Percentiles rank a stretch among this genome's conserved stretches.
Evolutionary conservation across 2,888 invertebrate species (phyloP).

Genomic region (Oligia latruncula): DNA sequence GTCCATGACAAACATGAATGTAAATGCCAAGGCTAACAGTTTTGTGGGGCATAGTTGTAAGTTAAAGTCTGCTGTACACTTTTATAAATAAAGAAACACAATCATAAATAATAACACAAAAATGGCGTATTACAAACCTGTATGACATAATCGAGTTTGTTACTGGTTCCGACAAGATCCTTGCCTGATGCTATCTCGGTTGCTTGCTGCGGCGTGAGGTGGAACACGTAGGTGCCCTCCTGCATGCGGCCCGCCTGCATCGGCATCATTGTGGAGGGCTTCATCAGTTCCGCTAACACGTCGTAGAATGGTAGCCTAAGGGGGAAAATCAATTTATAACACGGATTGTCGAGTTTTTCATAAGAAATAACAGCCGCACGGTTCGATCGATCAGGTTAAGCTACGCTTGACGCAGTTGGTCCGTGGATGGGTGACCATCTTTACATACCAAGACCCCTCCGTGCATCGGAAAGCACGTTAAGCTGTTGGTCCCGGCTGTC

Average conservation of each 20-base stretch:
- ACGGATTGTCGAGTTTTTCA: neutral
- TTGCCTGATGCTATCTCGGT: conserved; percentile 96
- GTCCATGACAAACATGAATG: neutral
- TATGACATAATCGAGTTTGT: conserved; percentile 92
- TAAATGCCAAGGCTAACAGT: neutral
- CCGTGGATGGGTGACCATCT: neutral
- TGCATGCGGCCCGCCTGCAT: conserved; percentile 93
- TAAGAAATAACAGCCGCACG: neutral
- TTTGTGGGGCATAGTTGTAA: neutral
- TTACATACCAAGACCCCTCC: neutral
- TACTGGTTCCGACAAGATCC: conserved; percentile 89
- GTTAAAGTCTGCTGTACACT: neutral
- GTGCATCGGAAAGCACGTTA: neutral
- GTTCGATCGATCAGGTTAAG: neutral
- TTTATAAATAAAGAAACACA: neutral
- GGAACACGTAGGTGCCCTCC: conserved; percentile 96
- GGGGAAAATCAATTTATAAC: neutral
- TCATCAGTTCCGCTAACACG: conserved; percentile 95
- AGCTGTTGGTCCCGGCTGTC: neutral
- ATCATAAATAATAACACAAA: neutral
- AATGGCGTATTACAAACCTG: conserved; percentile 83
- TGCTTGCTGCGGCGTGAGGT: conserved; percentile 97
- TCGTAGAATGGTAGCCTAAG: conserved; percentile 97
- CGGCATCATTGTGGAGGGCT: conserved; percentile 95
- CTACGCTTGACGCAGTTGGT: neutral